Base-by-base conservation (phyloP, 2,797 vertebrate genomes). In the Urophycis tenuis region DNA sequence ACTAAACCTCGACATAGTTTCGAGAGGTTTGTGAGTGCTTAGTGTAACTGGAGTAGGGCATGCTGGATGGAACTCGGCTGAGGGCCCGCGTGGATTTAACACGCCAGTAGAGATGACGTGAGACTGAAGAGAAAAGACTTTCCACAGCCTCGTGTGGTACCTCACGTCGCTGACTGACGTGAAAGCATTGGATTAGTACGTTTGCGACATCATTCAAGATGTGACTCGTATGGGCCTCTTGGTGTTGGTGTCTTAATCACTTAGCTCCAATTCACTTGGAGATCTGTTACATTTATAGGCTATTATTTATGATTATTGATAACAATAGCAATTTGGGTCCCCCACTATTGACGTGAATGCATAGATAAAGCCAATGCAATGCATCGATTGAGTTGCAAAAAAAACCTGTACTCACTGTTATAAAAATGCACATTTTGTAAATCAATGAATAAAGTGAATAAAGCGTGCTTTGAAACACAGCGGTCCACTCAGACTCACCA, bases 401-500 rank as follows among this genome's bases (percentile, higher is more conserved):
- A 49, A 49, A 49, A 25, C n/a, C n/a, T 60, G 53, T n/a, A 60
- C 60, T 29, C n/a, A 29, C 60, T 67, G 9, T 67, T 29, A 67
- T 12, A 60, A 60, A 60, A 60, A 60, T 60, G 53, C 22, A 67
- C 60, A 67, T 11, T 25, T 67, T 12, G 29, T 29, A 67, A 29
- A 67, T 5, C 60, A 2, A 29, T 67, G 1, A 17, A 49, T 49
- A 49, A 49, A 49, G 41, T 49, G n/a, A 41, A 41, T 41, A 15
- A 41, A 17, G 14, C 5, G 3, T 53, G 6, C 45, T 22, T 22
- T 22, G 22, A 53, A 17, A 19, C 19, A 53, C 45, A 53, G 45
- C 17, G 45, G 19, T 25, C 14, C 64, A 31, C 67, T 25, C 64
- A 17, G 35, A 3, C 83, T 92, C 91, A 96, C 95, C 94, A 60